Base-by-base conservation (phyloP, 2,797 vertebrate genomes). In the Channa striata region DNA sequence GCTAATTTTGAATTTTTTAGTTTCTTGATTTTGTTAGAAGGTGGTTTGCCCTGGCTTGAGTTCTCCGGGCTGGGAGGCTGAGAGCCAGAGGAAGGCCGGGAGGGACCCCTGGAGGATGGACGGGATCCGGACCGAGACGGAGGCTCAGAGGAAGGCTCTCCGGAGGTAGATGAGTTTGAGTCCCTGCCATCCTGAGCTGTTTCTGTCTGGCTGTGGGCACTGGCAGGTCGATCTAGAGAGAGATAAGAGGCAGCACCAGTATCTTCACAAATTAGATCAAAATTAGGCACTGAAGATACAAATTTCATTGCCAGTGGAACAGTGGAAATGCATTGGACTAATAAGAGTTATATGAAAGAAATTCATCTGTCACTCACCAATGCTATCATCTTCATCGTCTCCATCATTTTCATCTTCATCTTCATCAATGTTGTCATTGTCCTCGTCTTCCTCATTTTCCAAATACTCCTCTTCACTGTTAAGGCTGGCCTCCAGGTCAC, bases 401-500 rank as follows among this genome's bases (percentile, higher is more conserved):
- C 86, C 92, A 63, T 92, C 91, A 62, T 91, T 83, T 64, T 92
- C 92, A 68, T 92, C 91, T 43, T 88, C 90, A 46, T 90, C 89
- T 5, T 90, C 93, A 1, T 93, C 92, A 34, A 82, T 72, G 8
- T 92, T 91, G 0, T 88, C 91, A 56, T 78, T 82, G 23, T 93
- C 89, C 10, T 93, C 93, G 3, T 90, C 89, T 25, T 92, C 89
- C 13, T 93, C 90, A 78, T 94, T 92, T 75, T 93, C 91, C 65
- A 90, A 68, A 70, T 89, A 91, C 59, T 94, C 93, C 72, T 93
- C 93, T 68, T 95, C 93, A 53, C 93, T 95, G 87, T 93, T 92
- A 93, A 96, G 93, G 93, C 96, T 97, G 90, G 95, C 94, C 93
- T 99, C 98, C 92, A 96, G 94, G 94, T 99, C 98, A 90, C 97